Base-by-base conservation (phyloP, 2,113 vertebrate genomes). In the Tragelaphus buxtoni region DNA sequence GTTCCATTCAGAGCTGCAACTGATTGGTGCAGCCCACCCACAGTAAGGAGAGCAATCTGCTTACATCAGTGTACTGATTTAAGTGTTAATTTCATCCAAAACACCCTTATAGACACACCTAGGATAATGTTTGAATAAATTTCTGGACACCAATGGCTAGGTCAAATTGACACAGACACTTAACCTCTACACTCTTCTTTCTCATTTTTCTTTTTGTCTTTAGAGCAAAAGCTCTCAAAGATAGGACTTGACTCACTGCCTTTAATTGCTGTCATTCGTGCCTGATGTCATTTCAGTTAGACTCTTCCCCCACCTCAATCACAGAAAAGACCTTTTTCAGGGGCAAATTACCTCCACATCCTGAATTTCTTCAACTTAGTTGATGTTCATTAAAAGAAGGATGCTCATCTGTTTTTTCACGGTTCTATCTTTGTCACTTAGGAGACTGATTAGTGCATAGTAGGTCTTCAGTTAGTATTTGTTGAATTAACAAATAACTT, bases 311-410 rank as follows among this genome's bases (percentile, higher is more conserved):
- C 14, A 42, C n/a, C n/a, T 69, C 3, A n/a, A 4, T 11, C 26
- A 14, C 7, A 80, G 53, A 90, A 3, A 32, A 26, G 22, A 14
- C 13, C 51, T 58, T 80, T 51, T 0, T 26, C 11, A 53, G 30
- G 47, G 7, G 39, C 13, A 0, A 1, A 3, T 6, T 30, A 26
- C 14, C 3, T 56, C 3, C 20, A 9, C 22, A n/a, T 16, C 24
- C 39, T 35, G 92, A 32, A 47, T 72, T 22, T 28, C 16, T 1
- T 24, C 22, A 65, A 49, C 58, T 55, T 22, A 49, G 35, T 42
- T 72, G 30, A 80, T 8, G 4, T 20, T 20, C 55, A 45, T 30
- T 26, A 18, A 42, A 88, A 4, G 9, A 53, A 72, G 7, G 10
- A 16, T 13, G 9, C 8, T 69, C 55, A 42, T 49, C 30, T 65